A percentile compares a stretch with the other conserved stretches of the same genome.
phyloP scores from a whole-genome alignment of 2,113 vertebrate species.

The Pachypanchax playfairii region DNA sequence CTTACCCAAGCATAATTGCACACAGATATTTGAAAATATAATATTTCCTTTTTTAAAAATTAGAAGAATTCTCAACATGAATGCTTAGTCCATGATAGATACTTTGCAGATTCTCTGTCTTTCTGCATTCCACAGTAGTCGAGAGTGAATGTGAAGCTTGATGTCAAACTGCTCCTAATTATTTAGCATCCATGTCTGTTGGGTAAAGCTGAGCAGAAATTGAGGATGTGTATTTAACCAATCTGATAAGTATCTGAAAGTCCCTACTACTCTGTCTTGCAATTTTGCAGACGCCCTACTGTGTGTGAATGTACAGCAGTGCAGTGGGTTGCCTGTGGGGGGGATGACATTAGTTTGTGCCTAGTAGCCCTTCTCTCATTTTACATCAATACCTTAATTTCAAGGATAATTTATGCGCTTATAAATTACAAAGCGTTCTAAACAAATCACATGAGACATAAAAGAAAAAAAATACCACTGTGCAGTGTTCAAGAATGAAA shows the following conservation, averaged over 20 bases:
- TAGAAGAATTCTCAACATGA: constrained; percentile 34
- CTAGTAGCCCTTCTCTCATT: constrained; percentile 73
- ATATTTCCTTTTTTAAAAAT: constrained; percentile 15
- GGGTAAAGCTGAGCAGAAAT: constrained; percentile 50
- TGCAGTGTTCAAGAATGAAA: constrained; percentile 48
- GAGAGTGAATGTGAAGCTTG: constrained; percentile 47
- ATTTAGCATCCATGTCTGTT: constrained; percentile 64
- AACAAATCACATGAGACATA: constrained; percentile 65
- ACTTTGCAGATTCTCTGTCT: not conserved
- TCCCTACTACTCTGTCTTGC: constrained; percentile 22
- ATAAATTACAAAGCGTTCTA: constrained; percentile 76
- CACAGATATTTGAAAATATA: constrained; percentile 10
- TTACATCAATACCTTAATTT: constrained; percentile 78
- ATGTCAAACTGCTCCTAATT: constrained; percentile 64
- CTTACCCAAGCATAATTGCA: constrained; percentile 3
- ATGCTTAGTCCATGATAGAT: constrained; percentile 56
- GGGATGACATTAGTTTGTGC: constrained; percentile 62
- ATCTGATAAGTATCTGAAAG: constrained; percentile 59
- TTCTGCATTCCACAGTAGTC: constrained; percentile 65
- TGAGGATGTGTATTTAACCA: constrained; percentile 60
- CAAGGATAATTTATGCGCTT: constrained; percentile 77
- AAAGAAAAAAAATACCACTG: constrained; percentile 46
- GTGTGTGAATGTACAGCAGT: constrained; percentile 45
- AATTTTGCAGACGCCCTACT: constrained; percentile 48
- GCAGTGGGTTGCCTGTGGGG: constrained; percentile 64